Percentiles rank a stretch among this genome's conserved stretches.
Evolutionary conservation across 2,113 vertebrate species (phyloP).

Genomic region (Ailurus styani): DNA sequence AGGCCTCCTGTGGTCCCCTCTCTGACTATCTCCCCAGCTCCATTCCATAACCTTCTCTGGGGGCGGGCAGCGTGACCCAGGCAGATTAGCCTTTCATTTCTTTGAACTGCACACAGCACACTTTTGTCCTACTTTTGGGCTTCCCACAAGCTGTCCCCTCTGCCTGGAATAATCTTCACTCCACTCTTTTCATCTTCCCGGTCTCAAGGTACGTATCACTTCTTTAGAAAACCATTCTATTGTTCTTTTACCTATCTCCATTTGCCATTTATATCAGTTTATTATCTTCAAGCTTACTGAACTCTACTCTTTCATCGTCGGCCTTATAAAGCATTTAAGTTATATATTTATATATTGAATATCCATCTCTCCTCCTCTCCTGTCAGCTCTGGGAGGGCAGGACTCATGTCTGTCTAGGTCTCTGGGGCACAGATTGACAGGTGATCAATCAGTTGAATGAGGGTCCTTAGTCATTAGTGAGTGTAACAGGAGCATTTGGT

Average conservation of each 20-base stretch:
- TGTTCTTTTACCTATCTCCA: neutral
- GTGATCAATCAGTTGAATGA: neutral
- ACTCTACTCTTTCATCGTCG: neutral
- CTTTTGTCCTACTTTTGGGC: neutral
- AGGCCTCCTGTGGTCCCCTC: neutral
- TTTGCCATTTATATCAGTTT: neutral
- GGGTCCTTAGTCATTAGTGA: neutral
- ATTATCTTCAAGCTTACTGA: conserved; percentile 2
- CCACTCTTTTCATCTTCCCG: neutral
- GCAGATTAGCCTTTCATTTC: neutral
- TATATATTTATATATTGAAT: neutral
- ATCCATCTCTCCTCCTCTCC: neutral
- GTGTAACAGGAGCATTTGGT: neutral
- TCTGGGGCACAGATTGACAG: neutral
- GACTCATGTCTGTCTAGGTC: neutral
- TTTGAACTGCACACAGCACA: neutral
- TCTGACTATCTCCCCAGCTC: neutral
- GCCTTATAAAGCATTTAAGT: neutral
- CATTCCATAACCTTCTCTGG: neutral
- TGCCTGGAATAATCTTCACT: neutral
- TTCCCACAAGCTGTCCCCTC: neutral
- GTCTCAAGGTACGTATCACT: neutral
- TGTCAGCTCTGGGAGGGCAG: neutral
- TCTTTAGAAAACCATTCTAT: neutral
- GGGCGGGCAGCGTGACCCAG: neutral